Percentiles rank a stretch among this genome's conserved stretches.
Evolutionary conservation across 2,113 vertebrate genomes (phyloP).

Genomic region (Cephalophus harveyi): DNA sequence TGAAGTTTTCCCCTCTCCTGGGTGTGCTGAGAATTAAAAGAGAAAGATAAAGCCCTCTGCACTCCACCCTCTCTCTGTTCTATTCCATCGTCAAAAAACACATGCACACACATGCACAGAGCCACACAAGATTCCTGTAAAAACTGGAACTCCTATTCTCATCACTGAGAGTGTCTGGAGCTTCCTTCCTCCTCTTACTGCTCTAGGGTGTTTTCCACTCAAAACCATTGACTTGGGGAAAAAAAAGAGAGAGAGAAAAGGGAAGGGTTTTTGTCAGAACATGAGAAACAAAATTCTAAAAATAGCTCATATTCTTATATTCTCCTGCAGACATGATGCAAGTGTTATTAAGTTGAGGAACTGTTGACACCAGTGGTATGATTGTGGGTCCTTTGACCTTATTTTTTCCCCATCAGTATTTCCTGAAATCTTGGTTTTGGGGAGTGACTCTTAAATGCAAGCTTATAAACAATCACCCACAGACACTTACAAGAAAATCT

Average conservation of each 20-base stretch:
- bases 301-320: conserved; percentile 12
- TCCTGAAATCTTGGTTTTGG: not conserved
- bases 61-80: not conserved
- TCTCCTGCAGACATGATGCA: conserved; percentile 18
- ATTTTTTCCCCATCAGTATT: conserved; percentile 13
- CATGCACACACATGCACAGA: not conserved
- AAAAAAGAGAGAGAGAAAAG: not conserved
- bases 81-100: not conserved
- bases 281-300: conserved; percentile 42
- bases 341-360: conserved; percentile 15
- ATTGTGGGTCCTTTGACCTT: not conserved
- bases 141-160: not conserved
- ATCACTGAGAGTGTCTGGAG: not conserved
- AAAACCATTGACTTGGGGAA: not conserved
- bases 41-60: not conserved
- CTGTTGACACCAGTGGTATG: not conserved
- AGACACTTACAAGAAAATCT: not conserved
- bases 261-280: conserved; percentile 39
- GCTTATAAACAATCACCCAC: not conserved
- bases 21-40: not conserved
- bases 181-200: not conserved
- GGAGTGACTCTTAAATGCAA: not conserved
- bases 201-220: conserved; percentile 21
- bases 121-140: not conserved
- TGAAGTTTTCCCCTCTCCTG: not conserved